phyloP scores from a whole-genome alignment of 30 jellyfish, hydroid and myxozoan species.

The Aurelia coerulea region DNA sequence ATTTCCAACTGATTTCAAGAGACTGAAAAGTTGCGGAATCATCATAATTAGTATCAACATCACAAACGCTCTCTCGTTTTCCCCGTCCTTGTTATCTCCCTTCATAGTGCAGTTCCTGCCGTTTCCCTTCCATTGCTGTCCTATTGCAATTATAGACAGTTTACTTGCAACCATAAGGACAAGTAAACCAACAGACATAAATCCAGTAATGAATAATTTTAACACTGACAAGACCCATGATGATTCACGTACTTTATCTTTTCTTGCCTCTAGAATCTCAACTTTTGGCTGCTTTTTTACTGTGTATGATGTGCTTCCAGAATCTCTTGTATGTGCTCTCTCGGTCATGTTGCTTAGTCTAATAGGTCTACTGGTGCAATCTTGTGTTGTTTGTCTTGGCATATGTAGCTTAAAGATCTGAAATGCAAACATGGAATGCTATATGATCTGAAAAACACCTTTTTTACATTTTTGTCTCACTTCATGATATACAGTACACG shows the following conservation, averaged over 20 bases:
- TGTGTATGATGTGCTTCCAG: slow-evolving; percentile 16
- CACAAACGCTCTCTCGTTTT: slow-evolving; percentile 52
- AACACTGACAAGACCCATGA: slow-evolving; percentile 43
- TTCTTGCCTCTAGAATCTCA: slow-evolving; percentile 51
- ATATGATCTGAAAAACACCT: no score
- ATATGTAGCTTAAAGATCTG: no score
- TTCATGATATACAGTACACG: no score
- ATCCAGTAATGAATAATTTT: slow-evolving; percentile 47
- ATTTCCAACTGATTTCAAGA: slow-evolving; percentile 43
- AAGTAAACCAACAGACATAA: slow-evolving; percentile 44
- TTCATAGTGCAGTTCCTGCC: slow-evolving; percentile 6
- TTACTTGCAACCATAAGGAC: slow-evolving; percentile 63
- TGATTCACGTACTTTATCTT: slow-evolving; percentile 31
- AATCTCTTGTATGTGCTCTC: neutral
- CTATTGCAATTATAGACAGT: slow-evolving; percentile 64
- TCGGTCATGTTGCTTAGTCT: neutral
- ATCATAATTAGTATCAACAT: slow-evolving; percentile 70
- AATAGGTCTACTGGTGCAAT: neutral
- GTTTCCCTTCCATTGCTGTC: slow-evolving; percentile 37
- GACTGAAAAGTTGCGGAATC: slow-evolving; percentile 75
- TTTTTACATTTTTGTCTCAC: no score
- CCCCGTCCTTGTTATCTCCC: neutral
- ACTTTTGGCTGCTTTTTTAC: slow-evolving; percentile 54
- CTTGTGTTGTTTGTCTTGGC: no score
- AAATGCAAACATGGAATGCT: no score